Conservation (phyloP, 2,113 vertebrate species). For the Saguinus midas region DNA sequence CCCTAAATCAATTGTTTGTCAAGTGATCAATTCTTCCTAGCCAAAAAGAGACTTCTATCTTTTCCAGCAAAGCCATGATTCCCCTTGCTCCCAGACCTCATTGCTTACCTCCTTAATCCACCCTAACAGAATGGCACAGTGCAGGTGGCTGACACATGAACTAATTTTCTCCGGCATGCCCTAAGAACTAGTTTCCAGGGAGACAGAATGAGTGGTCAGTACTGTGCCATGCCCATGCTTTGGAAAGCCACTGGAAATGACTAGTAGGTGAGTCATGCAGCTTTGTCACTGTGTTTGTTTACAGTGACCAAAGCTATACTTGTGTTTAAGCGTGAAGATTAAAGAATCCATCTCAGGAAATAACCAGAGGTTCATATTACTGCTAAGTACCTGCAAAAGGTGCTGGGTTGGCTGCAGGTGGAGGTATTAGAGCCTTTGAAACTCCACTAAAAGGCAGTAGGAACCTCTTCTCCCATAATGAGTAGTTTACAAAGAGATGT, state of each 20-base stretch:
- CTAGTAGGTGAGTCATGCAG: slow-evolving; percentile 27
- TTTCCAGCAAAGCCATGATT: not conserved
- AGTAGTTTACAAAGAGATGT: not conserved
- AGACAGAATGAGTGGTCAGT: not conserved
- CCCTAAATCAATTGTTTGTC: not conserved
- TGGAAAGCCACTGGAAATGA: slow-evolving; percentile 45
- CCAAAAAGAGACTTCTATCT: not conserved
- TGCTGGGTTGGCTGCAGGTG: not conserved
- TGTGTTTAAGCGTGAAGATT: not conserved
- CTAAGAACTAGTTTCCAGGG: not conserved
- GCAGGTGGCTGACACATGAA: not conserved
- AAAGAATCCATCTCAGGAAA: not conserved
- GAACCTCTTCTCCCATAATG: not conserved
- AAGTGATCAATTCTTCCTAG: not conserved
- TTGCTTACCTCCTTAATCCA: not conserved
- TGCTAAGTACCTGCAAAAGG: not conserved
- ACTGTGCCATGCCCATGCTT: not conserved
- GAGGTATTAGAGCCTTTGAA: not conserved
- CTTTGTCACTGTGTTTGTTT: slow-evolving; percentile 10
- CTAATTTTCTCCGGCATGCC: not conserved
- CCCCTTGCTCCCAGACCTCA: not conserved
- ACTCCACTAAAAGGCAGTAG: not conserved
- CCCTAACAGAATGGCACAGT: not conserved
- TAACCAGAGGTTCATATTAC: not conserved
- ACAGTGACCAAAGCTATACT: not conserved